These are phyloP conservation scores for Pipa parva DNA, from an alignment of 2,113 vertebrate genomes.

Conservation along the genomic window DNA sequence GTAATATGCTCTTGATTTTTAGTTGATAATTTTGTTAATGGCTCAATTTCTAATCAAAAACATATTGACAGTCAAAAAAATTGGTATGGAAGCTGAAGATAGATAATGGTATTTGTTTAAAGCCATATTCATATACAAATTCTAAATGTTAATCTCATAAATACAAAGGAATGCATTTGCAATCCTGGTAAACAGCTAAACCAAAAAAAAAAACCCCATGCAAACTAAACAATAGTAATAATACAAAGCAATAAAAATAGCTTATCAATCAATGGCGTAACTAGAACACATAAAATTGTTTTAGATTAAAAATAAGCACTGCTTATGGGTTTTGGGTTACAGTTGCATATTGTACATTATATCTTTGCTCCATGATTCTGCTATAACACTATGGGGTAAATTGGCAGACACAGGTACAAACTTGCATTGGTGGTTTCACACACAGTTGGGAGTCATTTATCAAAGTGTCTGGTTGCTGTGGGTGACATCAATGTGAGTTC, in stretches of 20 bases:
- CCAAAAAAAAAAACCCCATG: not conserved
- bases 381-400: not conserved
- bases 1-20: no score
- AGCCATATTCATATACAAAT: not conserved
- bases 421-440: no score
- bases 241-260: slow-evolving; percentile 58
- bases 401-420: no score
- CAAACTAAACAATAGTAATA: slow-evolving; percentile 1
- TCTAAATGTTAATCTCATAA: not conserved
- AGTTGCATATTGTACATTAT: slow-evolving; percentile 55
- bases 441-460: no score
- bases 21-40: no score
- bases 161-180: slow-evolving; percentile 10
- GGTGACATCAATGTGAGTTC: no score
- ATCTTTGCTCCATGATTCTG: not conserved
- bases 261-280: slow-evolving; percentile 61
- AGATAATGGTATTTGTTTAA: not conserved
- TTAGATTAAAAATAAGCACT: slow-evolving; percentile 79
- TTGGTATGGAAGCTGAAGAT: not conserved
- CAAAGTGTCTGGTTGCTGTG: no score
- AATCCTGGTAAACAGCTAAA: not conserved
- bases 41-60: no score
- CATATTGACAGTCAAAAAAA: no score
- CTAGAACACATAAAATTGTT: slow-evolving; percentile 55
- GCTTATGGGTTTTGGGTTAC: slow-evolving; percentile 73